Percentiles rank a stretch among this genome's conserved stretches.
phyloP scores from a whole-genome alignment of 2,113 vertebrate species.

The Perccottus glenii region DNA sequence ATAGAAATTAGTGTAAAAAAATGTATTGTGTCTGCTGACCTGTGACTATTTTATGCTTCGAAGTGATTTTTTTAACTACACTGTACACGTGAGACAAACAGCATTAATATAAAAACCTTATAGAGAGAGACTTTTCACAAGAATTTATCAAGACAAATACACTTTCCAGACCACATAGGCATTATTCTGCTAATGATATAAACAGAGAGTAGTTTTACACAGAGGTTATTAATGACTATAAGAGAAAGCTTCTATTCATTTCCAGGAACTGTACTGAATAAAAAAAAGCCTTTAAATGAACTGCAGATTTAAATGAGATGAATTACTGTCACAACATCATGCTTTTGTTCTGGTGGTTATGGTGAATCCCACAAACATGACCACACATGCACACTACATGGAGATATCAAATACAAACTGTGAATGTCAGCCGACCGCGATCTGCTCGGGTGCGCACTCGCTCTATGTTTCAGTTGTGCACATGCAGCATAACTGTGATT shows the following conservation, averaged over 20 bases:
- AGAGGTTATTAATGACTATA: background rate
- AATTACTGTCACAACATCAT: background rate
- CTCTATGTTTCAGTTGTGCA: constrained; percentile 45
- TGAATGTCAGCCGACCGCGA: constrained; percentile 3
- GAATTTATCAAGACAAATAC: background rate
- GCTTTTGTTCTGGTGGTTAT: too few relatives aligned
- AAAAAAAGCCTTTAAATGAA: constrained; percentile 29
- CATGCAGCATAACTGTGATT: constrained; percentile 49
- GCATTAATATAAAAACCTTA: too few relatives aligned
- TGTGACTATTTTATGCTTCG: too few relatives aligned
- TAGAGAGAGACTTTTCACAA: too few relatives aligned
- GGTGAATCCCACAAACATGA: constrained; percentile 5
- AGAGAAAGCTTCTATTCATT: background rate
- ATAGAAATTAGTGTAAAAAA: too few relatives aligned
- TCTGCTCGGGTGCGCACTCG: background rate
- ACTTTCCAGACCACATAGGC: background rate
- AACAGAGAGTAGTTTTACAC: background rate
- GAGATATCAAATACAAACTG: constrained; percentile 10
- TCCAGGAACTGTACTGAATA: background rate
- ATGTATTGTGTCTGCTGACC: too few relatives aligned
- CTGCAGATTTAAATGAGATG: constrained; percentile 26
- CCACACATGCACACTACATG: background rate
- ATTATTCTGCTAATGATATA: background rate
- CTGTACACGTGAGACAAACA: too few relatives aligned
- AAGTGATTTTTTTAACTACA: too few relatives aligned